Evolutionary conservation across 2,797 vertebrate species (phyloP), one percentile per base, ranked within the genome.

Genomic region (Rhinoraja longicauda): DNA sequence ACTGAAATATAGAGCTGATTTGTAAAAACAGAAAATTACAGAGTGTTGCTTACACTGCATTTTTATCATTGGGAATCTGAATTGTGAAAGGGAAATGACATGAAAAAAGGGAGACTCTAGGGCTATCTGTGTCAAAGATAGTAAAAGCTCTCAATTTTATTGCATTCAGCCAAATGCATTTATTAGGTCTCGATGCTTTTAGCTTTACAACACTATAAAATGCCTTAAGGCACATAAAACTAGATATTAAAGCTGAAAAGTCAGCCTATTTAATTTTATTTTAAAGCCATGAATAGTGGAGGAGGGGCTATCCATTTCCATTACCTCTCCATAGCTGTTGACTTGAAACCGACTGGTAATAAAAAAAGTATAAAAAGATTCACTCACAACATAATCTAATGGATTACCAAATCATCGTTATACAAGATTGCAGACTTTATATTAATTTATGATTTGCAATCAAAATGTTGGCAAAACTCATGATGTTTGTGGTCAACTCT

Each of bases 151-250:
- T 92, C 70, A 92, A 12, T 15, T 17, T 53, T 13, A 45, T 92
- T 92, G 39, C 70, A 70, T 53, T 4, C 45, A 45, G 39, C 21
- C 45, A 29, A 70, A 92, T 75, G 39, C 36, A 92, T 53, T 92
- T 13, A 53, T 92, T 36, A 29, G 5, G 7, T 92, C 90, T 75
- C 72, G 90, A 92, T 57, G 70, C 70, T 92, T 53, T 73, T 92
- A 73, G 39, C 39, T 92, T 24, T n/a, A 57, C 90, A 92, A 4
- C 19, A 91, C 29, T 88, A 73, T 21, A 53, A 90, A 72, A 75
- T 73, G 39, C 36, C 70, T 57, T 72, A 53, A 75, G 26, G 36
- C 36, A 53, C 21, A 17, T 53, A 92, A 75, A 92, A 53, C 12
- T 17, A 57, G 9, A 26, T 53, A 75, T n/a, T 75, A 92, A 26